phyloP scores from a whole-genome alignment of 2,113 vertebrate species.

The Nannospalax galili region DNA sequence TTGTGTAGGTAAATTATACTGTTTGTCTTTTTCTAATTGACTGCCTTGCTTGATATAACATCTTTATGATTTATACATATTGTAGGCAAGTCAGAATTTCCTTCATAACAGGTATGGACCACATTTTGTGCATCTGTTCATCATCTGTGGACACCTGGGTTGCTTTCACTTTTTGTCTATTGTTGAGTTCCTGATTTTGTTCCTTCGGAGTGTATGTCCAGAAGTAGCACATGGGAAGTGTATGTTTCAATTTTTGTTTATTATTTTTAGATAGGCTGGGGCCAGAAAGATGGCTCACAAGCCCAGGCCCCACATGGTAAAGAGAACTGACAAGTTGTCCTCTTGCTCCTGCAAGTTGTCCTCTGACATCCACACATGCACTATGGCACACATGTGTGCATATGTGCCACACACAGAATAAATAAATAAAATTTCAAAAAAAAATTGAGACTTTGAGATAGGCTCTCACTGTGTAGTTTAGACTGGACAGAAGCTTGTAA shows the following conservation, averaged over 20 bases:
- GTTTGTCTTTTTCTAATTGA: neutral
- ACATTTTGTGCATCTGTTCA: neutral
- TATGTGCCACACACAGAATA: neutral
- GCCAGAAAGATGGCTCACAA: neutral
- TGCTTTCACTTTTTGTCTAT: too few species aligned
- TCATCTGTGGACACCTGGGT: too few species aligned
- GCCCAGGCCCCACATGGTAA: neutral
- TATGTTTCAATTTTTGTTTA: neutral
- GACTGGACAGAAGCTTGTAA: neutral
- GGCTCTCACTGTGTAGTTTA: neutral
- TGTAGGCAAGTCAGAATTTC: neutral
- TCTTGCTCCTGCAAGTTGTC: neutral
- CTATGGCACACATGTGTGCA: too few species aligned
- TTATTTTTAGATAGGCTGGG: neutral
- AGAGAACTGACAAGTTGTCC: neutral
- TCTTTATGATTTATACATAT: neutral
- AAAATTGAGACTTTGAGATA: neutral
- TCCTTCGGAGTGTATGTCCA: neutral
- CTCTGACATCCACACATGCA: neutral
- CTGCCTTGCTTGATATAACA: neutral
- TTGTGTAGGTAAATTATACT: too few species aligned
- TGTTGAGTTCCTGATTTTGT: neutral
- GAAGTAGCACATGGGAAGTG: neutral
- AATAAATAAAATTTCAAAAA: neutral
- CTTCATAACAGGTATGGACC: neutral